phyloP scores from a whole-genome alignment of 1,140 invertebrate species.

The Drosophila saltans region DNA sequence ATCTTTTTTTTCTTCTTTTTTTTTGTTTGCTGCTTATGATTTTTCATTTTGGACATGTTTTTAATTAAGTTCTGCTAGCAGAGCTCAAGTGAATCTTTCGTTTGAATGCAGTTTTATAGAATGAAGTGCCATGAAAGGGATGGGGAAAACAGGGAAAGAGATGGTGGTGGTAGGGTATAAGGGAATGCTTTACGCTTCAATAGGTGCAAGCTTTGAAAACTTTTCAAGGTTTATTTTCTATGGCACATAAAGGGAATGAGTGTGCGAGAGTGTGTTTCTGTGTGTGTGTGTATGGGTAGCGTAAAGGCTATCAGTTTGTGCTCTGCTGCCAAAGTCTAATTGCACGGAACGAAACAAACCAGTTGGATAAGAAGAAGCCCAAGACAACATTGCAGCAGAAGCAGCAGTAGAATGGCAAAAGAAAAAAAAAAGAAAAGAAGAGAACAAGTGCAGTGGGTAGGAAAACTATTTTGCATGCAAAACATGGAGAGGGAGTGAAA shows the following conservation, averaged over 20 bases:
- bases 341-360: constrained; percentile 79
- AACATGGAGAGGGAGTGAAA: constrained; percentile 29
- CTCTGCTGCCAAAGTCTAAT: constrained; percentile 75
- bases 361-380: constrained; percentile 70
- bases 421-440: neutral
- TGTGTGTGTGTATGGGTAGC: constrained; percentile 15
- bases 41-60: constrained; percentile 41
- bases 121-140: neutral
- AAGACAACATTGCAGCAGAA: constrained; percentile 19
- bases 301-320: constrained; percentile 59
- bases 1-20: neutral
- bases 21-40: constrained; percentile 40
- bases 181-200: constrained; percentile 46
- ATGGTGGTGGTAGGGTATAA: neutral
- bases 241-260: neutral
- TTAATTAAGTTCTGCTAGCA: constrained; percentile 59
- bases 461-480: constrained; percentile 54
- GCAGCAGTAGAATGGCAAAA: neutral
- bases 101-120: neutral
- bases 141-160: too few relatives aligned
- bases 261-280: neutral
- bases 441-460: constrained; percentile 5
- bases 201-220: constrained; percentile 37
- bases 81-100: constrained; percentile 23
- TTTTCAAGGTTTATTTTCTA: constrained; percentile 43